These are phyloP conservation scores for Parnassius mnemosyne DNA, from an alignment of 2,888 invertebrate species.

Conservation along the genomic window DNA sequence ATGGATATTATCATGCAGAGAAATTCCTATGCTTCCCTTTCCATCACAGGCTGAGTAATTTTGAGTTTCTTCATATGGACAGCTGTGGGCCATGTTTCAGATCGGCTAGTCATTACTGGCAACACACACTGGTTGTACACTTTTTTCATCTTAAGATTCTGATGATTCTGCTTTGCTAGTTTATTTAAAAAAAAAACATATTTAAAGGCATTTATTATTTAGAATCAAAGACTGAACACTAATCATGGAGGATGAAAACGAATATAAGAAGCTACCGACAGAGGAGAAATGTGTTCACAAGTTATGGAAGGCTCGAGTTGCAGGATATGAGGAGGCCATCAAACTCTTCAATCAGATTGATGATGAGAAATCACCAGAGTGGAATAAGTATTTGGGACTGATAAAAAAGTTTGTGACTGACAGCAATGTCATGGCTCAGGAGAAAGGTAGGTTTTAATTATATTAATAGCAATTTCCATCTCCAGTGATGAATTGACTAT, in stretches of 20 bases:
- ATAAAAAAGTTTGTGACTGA: conserved; percentile 97
- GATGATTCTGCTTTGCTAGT: no score
- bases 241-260: conserved; percentile 91
- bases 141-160: no score
- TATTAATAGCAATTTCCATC: no score
- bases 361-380: conserved; percentile 96
- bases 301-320: conserved; percentile 96
- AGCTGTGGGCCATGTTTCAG: no score
- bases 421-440: conserved; percentile 96
- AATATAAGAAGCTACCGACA: conserved; percentile 91
- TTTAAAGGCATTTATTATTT: background rate
- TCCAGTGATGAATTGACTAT: no score
- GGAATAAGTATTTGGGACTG: conserved; percentile 93
- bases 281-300: conserved; percentile 97
- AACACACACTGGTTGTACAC: no score
- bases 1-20: no score
- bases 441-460: conserved; percentile 84
- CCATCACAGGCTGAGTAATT: no score
- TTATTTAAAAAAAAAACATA: no score
- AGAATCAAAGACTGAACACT: conserved; percentile 39
- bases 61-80: no score
- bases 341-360: conserved; percentile 93
- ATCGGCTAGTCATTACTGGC: no score
- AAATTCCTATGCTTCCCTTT: no score
- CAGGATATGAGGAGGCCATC: conserved; percentile 96